Conservation (phyloP, 2,113 vertebrate genomes). For the Vidua macroura region DNA sequence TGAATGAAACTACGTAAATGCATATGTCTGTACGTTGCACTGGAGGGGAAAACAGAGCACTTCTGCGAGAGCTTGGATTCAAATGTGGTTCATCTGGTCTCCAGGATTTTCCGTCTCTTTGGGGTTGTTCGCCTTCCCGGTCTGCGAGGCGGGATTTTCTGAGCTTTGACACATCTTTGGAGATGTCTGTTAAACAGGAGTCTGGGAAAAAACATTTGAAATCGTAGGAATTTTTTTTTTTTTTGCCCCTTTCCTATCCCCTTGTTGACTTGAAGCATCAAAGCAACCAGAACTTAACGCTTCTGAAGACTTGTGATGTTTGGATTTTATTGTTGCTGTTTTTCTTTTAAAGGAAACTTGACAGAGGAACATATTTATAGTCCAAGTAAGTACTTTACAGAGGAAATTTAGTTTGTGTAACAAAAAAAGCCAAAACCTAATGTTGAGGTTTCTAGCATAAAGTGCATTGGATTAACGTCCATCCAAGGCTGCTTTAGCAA, state of each 20-base stretch:
- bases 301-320: slow-evolving; percentile 62
- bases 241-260: neutral
- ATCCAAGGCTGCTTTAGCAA: slow-evolving; percentile 46
- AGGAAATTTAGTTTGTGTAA: slow-evolving; percentile 66
- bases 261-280: slow-evolving; percentile 67
- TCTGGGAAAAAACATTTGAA: slow-evolving; percentile 53
- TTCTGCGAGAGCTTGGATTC: slow-evolving; percentile 61
- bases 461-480: slow-evolving; percentile 52
- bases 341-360: slow-evolving; percentile 72
- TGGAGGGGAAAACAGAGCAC: slow-evolving; percentile 64
- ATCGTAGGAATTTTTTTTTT: neutral
- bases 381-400: slow-evolving; percentile 77
- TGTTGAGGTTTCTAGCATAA: slow-evolving; percentile 48
- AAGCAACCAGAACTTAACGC: slow-evolving; percentile 39
- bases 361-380: slow-evolving; percentile 72
- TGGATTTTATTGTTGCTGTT: slow-evolving; percentile 61
- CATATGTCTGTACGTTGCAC: slow-evolving; percentile 61
- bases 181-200: slow-evolving; percentile 60
- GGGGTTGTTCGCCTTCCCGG: slow-evolving; percentile 48
- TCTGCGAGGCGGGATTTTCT: slow-evolving; percentile 56
- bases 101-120: slow-evolving; percentile 52
- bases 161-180: slow-evolving; percentile 67
- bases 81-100: slow-evolving; percentile 64
- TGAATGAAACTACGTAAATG: slow-evolving; percentile 64
- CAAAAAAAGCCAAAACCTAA: neutral